Percentiles rank a stretch among this genome's conserved stretches.
phyloP scores from a whole-genome alignment of 2,797 vertebrate species.

The Phalanger gymnotis region DNA sequence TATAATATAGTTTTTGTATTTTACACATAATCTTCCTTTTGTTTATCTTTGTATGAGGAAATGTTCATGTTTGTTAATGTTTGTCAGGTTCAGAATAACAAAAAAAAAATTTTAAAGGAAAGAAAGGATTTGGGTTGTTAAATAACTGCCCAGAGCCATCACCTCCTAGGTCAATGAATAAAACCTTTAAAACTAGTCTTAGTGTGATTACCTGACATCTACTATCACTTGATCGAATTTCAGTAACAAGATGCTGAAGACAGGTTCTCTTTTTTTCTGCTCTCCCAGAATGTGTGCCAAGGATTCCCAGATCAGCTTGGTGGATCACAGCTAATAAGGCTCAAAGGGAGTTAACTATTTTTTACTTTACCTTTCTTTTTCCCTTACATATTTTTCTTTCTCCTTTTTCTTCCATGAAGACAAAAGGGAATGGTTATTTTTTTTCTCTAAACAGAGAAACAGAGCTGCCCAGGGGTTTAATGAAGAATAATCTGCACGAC shows the following conservation, averaged over 20 bases:
- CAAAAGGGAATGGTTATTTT: not conserved
- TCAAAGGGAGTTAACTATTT: not conserved
- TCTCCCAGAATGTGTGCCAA: not conserved
- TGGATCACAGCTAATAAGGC: not conserved
- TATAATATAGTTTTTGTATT: not conserved
- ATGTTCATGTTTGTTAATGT: not conserved
- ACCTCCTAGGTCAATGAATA: not conserved
- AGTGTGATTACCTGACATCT: not conserved
- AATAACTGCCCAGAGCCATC: not conserved
- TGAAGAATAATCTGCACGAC: not conserved
- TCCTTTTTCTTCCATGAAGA: not conserved
- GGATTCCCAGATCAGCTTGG: not conserved
- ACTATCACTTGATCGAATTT: not conserved
- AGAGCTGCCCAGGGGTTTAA: not conserved
- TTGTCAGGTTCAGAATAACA: not conserved
- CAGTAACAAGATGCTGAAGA: not conserved
- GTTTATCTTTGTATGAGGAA: not conserved
- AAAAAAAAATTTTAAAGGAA: not conserved
- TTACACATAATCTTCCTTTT: not conserved
- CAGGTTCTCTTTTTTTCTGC: not conserved
- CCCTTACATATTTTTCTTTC: not conserved
- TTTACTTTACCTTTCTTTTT: not conserved
- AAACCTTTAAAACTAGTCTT: not conserved
- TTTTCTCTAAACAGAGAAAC: not conserved
- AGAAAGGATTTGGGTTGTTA: not conserved